phyloP scores from a whole-genome alignment of 2,888 invertebrate genomes.

The Drosophila prostipennis region DNA sequence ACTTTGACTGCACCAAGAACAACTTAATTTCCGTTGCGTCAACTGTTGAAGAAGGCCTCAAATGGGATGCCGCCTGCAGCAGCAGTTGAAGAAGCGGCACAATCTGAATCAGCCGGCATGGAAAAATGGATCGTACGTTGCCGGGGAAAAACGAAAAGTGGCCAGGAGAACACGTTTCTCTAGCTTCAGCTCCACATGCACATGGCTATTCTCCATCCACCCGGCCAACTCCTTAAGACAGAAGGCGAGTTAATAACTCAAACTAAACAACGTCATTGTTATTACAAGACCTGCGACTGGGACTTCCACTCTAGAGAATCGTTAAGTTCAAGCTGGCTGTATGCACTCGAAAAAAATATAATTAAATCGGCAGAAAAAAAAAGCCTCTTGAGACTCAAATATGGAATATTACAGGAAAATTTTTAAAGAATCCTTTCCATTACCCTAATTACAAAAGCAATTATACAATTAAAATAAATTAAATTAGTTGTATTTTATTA shows the following conservation, averaged over 20 bases:
- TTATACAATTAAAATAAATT: no score
- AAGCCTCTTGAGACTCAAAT: no score
- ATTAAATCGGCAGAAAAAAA: no score
- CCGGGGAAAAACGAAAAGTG: conserved; percentile 36
- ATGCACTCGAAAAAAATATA: conserved; percentile 7
- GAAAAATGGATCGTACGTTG: conserved; percentile 48
- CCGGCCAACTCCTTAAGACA: conserved; percentile 21
- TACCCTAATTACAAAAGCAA: no score
- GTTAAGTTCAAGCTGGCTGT: conserved; percentile 3
- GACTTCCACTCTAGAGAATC: conserved; percentile 22
- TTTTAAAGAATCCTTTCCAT: no score
- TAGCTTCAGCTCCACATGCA: conserved; percentile 6
- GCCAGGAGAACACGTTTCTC: conserved; percentile 42
- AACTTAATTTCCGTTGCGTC: conserved; percentile 74
- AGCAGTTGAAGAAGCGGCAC: conserved; percentile 3
- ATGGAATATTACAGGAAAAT: no score
- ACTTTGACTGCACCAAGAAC: conserved; percentile 50
- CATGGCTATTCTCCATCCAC: conserved; percentile 16
- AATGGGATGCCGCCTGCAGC: conserved; percentile 55
- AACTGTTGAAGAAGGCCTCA: conserved; percentile 53
- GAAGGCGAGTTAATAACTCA: conserved; percentile 75
- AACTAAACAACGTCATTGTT: conserved; percentile 76
- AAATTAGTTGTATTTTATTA: no score
- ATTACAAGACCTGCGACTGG: conserved; percentile 49
- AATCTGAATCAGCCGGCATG: conserved; percentile 27